These are phyloP conservation scores for Nomada lathburiana DNA, from an alignment of 2,888 invertebrate species.

Conservation along the genomic window DNA sequence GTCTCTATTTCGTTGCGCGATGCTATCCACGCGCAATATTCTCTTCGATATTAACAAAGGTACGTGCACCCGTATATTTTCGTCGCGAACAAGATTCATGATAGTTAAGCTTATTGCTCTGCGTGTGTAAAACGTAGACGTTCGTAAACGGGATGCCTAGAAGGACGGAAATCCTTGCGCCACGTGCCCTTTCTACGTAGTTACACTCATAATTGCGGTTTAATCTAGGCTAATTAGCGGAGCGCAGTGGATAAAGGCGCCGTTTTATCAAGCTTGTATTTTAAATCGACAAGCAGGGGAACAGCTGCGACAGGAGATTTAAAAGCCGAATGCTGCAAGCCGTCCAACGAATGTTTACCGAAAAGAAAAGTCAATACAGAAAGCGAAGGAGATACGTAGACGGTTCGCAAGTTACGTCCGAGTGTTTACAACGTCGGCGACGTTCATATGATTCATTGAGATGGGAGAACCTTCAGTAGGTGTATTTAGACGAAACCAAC, in stretches of 20 bases:
- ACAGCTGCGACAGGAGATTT: no score
- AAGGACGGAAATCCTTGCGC: no score
- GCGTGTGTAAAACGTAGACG: background rate
- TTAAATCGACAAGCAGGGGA: background rate
- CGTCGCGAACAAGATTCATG: no score
- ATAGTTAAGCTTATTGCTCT: no score
- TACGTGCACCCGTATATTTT: no score
- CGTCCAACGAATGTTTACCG: background rate
- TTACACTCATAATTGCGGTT: background rate
- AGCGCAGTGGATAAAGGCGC: background rate
- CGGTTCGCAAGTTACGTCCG: background rate
- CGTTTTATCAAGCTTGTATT: background rate
- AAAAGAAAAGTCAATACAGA: background rate
- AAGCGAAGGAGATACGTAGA: background rate
- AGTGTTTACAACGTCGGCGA: constrained; percentile 6
- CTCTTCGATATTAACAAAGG: no score
- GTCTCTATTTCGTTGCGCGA: no score
- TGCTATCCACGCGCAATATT: no score
- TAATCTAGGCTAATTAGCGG: constrained; percentile 24
- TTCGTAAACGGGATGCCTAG: background rate
- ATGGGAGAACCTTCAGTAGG: constrained; percentile 10
- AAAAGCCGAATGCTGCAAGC: background rate
- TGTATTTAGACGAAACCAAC: no score
- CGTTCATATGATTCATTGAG: constrained; percentile 31
- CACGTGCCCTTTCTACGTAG: background rate